Evolutionary conservation across 2,797 vertebrate genomes (phyloP).

Genomic region (Acestrorhynchus altus): DNA sequence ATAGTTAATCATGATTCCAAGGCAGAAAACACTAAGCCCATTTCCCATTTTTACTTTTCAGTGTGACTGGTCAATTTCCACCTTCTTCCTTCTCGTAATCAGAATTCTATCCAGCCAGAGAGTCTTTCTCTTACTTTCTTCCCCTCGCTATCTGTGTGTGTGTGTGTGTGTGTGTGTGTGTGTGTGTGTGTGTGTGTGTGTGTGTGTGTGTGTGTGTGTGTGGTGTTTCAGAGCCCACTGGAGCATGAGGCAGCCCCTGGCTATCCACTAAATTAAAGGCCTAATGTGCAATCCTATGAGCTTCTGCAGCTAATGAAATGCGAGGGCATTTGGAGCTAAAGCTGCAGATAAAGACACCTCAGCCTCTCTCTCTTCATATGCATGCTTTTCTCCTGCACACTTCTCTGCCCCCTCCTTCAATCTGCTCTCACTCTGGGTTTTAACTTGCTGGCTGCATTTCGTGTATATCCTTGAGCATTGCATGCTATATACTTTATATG

Average conservation of each 20-base stretch:
- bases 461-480: too few species aligned
- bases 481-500: constrained; percentile 15
- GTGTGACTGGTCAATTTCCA: not conserved
- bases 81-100: not conserved
- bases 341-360: constrained; percentile 77
- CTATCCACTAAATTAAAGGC: constrained; percentile 93
- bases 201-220: constrained; percentile 28
- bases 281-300: constrained; percentile 88
- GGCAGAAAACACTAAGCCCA: not conserved
- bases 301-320: constrained; percentile 91
- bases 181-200: constrained; percentile 26
- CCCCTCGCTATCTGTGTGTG: not conserved
- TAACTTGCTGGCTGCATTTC: not conserved
- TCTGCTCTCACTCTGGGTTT: not conserved
- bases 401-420: not conserved
- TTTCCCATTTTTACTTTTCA: not conserved
- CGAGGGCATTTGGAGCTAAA: constrained; percentile 82
- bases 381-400: not conserved
- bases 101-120: not conserved
- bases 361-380: constrained; percentile 11
- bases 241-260: constrained; percentile 81
- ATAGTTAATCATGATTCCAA: not conserved
- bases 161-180: not conserved
- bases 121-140: not conserved
- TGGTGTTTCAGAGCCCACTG: not conserved